Percentiles rank a stretch among this genome's conserved stretches.
Evolutionary conservation across 2,888 invertebrate genomes (phyloP).

Genomic region (Pandemis heparana): DNA sequence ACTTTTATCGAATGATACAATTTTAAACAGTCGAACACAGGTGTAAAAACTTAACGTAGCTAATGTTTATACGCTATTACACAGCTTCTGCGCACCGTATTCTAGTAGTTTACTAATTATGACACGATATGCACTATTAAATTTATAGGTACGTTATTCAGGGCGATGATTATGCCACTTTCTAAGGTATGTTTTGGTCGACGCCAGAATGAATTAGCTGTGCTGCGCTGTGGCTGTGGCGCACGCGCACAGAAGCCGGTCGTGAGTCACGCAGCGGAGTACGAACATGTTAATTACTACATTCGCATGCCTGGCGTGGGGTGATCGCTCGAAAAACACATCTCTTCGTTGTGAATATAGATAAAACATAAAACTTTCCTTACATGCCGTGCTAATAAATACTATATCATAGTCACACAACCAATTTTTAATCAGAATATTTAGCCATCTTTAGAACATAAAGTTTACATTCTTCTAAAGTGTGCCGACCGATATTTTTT

Average conservation of each 20-base stretch:
- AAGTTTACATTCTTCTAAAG: no score
- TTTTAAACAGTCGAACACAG: constrained; percentile 19
- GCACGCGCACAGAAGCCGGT: constrained; percentile 61
- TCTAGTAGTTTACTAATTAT: not conserved
- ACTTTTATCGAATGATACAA: not conserved
- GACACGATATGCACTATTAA: not conserved
- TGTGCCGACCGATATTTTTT: no score
- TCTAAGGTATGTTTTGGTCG: constrained; percentile 11
- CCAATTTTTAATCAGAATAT: no score
- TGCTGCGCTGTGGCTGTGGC: constrained; percentile 2
- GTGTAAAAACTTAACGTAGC: constrained; percentile 21
- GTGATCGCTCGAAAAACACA: constrained; percentile 37
- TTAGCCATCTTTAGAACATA: no score
- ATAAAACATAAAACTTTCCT: constrained; percentile 3
- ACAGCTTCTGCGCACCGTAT: constrained; percentile 5
- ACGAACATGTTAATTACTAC: constrained; percentile 71
- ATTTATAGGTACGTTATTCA: constrained; percentile 3
- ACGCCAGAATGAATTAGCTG: constrained; percentile 9
- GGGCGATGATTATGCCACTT: not conserved
- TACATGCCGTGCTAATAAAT: not conserved
- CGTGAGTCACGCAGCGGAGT: constrained; percentile 68
- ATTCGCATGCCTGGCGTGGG: constrained; percentile 43
- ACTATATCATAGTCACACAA: no score
- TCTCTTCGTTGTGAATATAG: constrained; percentile 19
- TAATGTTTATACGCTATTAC: constrained; percentile 8